Evolutionary conservation across 1,140 invertebrate genomes (phyloP).

Genomic region (Drosophila kepulauana): DNA sequence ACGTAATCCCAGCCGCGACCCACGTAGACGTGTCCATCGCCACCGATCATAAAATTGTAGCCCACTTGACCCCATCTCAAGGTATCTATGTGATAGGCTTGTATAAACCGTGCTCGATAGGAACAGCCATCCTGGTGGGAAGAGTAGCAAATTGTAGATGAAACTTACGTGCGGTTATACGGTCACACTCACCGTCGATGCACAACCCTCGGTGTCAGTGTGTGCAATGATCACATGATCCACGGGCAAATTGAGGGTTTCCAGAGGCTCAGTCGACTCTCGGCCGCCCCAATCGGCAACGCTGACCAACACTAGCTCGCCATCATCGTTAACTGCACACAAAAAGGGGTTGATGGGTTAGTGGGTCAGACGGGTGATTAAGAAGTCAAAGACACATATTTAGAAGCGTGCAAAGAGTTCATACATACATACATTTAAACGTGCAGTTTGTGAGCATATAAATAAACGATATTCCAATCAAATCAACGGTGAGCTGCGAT

Average conservation of each 20-base stretch:
- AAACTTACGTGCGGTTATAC: neutral
- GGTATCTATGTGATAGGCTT: conserved; percentile 87
- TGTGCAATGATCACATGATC: conserved; percentile 86
- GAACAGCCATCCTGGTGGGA: conserved; percentile 54
- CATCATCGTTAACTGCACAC: conserved; percentile 43
- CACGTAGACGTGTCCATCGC: conserved; percentile 87
- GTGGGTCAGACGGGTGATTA: conserved; percentile 5
- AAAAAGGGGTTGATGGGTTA: conserved; percentile 30
- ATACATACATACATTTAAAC: conserved; percentile 29
- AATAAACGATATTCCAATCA: conserved; percentile 39
- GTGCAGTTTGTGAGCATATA: conserved; percentile 32
- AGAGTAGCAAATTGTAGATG: neutral
- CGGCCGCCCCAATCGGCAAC: conserved; percentile 87
- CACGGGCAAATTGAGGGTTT: conserved; percentile 85
- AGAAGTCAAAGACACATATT: conserved; percentile 16
- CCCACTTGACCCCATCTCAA: conserved; percentile 89
- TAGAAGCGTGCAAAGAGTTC: conserved; percentile 27
- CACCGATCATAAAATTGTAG: conserved; percentile 86
- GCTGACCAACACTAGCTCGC: conserved; percentile 43
- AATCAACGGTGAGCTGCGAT: conserved; percentile 24
- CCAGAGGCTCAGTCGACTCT: conserved; percentile 79
- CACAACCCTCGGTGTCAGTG: conserved; percentile 86
- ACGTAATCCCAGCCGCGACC: conserved; percentile 87
- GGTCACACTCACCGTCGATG: conserved; percentile 82
- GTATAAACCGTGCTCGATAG: conserved; percentile 85